Conservation (phyloP, 2,888 invertebrate genomes). For the Lycophotia porphyrea region DNA sequence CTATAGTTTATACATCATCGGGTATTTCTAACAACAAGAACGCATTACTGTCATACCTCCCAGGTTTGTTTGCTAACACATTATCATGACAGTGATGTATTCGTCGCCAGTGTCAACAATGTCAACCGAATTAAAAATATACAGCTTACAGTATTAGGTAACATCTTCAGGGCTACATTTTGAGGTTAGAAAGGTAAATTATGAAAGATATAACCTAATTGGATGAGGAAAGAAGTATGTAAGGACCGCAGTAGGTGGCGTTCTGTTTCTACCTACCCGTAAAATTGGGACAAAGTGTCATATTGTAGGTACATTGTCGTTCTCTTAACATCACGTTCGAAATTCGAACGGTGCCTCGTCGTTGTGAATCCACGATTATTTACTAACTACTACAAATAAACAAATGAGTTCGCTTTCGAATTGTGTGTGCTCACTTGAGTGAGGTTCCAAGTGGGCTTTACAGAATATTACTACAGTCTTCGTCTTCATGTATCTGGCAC, state of each 20-base stretch:
- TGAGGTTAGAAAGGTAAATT: not conserved
- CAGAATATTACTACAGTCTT: too few species aligned
- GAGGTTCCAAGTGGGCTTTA: too few species aligned
- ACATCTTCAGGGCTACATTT: not conserved
- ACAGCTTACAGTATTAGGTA: slow-evolving; percentile 11
- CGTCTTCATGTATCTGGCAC: too few species aligned
- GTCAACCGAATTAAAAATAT: slow-evolving; percentile 18
- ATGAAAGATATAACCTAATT: not conserved
- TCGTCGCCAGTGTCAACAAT: slow-evolving; percentile 11
- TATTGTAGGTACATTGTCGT: not conserved
- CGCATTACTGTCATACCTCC: slow-evolving; percentile 18
- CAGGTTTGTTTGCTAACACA: slow-evolving; percentile 40
- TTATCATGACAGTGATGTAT: slow-evolving; percentile 58
- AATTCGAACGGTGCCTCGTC: not conserved
- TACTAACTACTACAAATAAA: too few species aligned
- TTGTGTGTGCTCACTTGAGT: too few species aligned
- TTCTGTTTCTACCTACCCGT: not conserved
- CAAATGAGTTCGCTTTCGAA: not conserved
- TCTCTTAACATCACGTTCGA: not conserved
- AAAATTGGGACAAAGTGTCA: not conserved
- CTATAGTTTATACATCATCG: too few species aligned
- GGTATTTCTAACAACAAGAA: not conserved
- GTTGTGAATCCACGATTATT: slow-evolving; percentile 1
- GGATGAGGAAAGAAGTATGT: not conserved
- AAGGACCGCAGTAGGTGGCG: too few species aligned